These are phyloP conservation scores for Sapayoa aenigma DNA, from an alignment of 2,113 vertebrate genomes.

Conservation along the genomic window DNA sequence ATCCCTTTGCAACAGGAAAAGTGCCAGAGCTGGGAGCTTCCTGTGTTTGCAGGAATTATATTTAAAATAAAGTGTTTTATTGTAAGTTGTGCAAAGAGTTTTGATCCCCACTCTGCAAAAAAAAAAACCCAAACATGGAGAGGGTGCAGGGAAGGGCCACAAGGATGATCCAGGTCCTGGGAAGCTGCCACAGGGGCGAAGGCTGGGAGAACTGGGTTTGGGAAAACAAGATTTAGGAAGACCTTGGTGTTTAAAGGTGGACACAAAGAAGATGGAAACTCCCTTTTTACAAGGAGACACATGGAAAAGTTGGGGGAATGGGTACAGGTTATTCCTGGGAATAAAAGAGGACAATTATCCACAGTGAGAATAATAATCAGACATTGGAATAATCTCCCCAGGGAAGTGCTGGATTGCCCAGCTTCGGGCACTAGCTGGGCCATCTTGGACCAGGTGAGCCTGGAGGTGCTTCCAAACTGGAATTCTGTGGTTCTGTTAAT, in stretches of 20 bases:
- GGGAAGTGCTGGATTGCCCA: neutral
- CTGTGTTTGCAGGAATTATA: neutral
- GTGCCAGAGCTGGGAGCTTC: neutral
- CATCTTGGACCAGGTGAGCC: neutral
- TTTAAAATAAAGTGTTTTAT: neutral
- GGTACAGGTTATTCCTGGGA: neutral
- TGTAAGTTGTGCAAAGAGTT: neutral
- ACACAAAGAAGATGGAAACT: neutral
- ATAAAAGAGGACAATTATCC: neutral
- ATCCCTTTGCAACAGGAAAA: neutral
- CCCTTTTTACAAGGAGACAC: neutral
- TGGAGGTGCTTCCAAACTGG: neutral
- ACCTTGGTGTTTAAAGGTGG: too few relatives aligned
- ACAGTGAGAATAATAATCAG: neutral
- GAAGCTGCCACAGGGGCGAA: neutral
- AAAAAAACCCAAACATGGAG: neutral
- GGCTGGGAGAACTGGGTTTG: neutral
- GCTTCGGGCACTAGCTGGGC: neutral
- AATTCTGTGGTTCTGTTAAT: neutral
- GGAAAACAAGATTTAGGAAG: too few relatives aligned
- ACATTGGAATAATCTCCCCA: neutral
- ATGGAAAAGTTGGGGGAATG: too few relatives aligned
- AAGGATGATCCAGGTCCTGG: neutral
- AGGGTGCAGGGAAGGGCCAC: neutral
- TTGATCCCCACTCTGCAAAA: neutral